Percentiles rank a stretch among this genome's conserved stretches.
phyloP scores from a whole-genome alignment of 2,888 invertebrate genomes.

The Bhutanitis thaidina region DNA sequence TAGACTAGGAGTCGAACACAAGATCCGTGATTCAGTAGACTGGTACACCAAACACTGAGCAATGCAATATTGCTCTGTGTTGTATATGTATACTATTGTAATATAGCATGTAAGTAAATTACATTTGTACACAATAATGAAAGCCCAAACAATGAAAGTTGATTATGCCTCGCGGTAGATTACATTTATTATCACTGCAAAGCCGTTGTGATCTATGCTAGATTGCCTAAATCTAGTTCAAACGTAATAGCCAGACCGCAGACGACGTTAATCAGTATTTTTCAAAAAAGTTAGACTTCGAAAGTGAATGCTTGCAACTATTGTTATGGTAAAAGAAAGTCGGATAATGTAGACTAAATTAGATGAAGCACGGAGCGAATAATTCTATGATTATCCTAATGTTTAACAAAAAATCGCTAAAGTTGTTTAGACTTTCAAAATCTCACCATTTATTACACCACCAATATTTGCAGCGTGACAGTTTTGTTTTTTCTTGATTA shows the following conservation, averaged over 20 bases:
- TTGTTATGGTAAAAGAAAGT: conserved; percentile 9
- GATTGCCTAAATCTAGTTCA: conserved; percentile 17
- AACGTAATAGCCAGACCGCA: conserved; percentile 18
- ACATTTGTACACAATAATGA: background rate
- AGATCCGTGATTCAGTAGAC: too few relatives aligned
- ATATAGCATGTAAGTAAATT: too few relatives aligned
- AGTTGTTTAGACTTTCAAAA: conserved; percentile 5
- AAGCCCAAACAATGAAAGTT: background rate
- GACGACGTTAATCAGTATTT: conserved; percentile 14
- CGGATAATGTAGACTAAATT: conserved; percentile 8
- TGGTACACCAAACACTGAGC: too few relatives aligned
- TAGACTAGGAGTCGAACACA: too few relatives aligned
- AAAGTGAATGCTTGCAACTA: conserved; percentile 14
- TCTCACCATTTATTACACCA: background rate
- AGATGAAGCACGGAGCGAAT: conserved; percentile 10
- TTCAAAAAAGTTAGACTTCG: conserved; percentile 12
- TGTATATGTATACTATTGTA: too few relatives aligned
- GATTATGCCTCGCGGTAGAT: background rate
- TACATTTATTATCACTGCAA: background rate
- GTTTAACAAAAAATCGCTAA: conserved; percentile 5
- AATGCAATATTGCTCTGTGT: too few relatives aligned
- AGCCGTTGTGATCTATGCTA: conserved; percentile 9
- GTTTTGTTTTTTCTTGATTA: too few relatives aligned
- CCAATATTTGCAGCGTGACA: too few relatives aligned
- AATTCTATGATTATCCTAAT: conserved; percentile 11